Base-by-base conservation (phyloP, 2,113 vertebrate species). In the Aphelocoma coerulescens region DNA sequence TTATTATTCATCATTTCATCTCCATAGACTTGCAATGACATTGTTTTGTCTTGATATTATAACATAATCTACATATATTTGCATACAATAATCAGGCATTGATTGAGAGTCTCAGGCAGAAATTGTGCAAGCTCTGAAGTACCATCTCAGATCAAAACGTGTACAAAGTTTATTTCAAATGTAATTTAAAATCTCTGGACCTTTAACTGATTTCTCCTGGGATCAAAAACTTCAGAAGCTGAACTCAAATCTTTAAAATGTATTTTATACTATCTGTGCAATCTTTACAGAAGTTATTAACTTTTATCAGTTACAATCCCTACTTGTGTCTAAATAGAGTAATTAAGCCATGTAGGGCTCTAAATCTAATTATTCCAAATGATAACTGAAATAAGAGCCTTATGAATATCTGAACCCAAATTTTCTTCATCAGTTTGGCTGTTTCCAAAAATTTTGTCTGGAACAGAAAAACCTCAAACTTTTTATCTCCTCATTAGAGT, bases 41-140 rank as follows among this genome's bases (percentile, higher is more conserved):
- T 81, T 96, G 80, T 95, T 97, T 95, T 92, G 28, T 78, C 71
- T 95, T 93, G 86, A 55, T 43, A 52, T 92, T 91, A 71, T 88
- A 89, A 68, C 22, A 72, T 79, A 94, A 92, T 92, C 69, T 92
- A 62, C 76, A 97, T 95, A 83, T 65, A 83, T 97, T 92, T 97
- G 74, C 88, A 96, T 96, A 81, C 55, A 92, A 69, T 59, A 66
- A 83, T 91, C 54, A 96, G 66, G 18, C 20, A 62, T 1, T 59
- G 4, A 16, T 86, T 90, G 35, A 89, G 66, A 71, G 20, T 71
- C 48, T 86, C n/a, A 48, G 49, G 49, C 35, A 93, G 69, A 32
- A 69, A 66, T 41, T 75, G 44, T 74, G 33, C 41, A 19, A 75
- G 26, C 7, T 79, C 67, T 78, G 57, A 92, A 91, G 43, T 20